Evolutionary conservation across 1,140 invertebrate genomes (phyloP).

Genomic region (Chymomyza costata): DNA sequence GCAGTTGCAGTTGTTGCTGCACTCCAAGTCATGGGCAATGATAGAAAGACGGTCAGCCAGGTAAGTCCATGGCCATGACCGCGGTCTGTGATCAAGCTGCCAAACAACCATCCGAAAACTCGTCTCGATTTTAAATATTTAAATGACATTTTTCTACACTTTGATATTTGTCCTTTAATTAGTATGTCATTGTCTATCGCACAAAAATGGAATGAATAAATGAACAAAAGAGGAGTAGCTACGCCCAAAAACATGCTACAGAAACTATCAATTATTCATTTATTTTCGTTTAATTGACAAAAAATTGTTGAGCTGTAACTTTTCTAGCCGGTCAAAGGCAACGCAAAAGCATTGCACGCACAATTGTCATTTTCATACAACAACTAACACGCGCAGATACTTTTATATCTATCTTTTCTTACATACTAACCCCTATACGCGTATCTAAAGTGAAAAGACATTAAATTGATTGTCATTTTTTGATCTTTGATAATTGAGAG

Average conservation of each 20-base stretch:
- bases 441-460: too few relatives aligned
- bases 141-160: conserved; percentile 47
- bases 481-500: conserved; percentile 27
- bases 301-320: too few relatives aligned
- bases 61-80: conserved; percentile 20
- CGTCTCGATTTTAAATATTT: conserved; percentile 62
- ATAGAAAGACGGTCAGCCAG: conserved; percentile 9
- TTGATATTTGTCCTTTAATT: conserved; percentile 22
- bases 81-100: too few relatives aligned
- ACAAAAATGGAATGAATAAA: too few relatives aligned
- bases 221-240: too few relatives aligned
- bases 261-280: conserved; percentile 60
- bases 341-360: conserved; percentile 45
- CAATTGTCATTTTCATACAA: conserved; percentile 52
- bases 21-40: conserved; percentile 26
- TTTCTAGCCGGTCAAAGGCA: too few relatives aligned
- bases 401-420: too few relatives aligned
- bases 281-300: conserved; percentile 58
- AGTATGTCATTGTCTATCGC: conserved; percentile 20
- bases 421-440: too few relatives aligned
- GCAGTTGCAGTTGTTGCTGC: not conserved
- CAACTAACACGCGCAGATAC: too few relatives aligned
- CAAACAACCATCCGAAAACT: too few relatives aligned
- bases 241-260: conserved; percentile 21
- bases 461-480: conserved; percentile 32